A percentile compares a stretch with the other conserved stretches of the same genome.
Evolutionary conservation across 2,797 vertebrate species (phyloP).

Genomic region (Scolopax bukidnonensis): DNA sequence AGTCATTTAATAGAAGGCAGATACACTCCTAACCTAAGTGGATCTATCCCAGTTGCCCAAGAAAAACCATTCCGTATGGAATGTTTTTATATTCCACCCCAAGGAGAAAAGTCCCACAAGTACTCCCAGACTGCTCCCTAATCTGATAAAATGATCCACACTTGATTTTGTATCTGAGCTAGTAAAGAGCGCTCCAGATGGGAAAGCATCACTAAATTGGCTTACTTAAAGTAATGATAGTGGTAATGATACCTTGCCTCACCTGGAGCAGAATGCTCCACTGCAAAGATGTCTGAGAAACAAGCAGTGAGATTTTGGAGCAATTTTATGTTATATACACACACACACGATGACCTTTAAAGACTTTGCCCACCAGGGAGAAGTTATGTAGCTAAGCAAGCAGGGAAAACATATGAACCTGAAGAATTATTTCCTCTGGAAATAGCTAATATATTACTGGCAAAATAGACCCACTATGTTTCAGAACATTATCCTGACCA

Average conservation of each 20-base stretch:
- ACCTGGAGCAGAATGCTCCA: not conserved
- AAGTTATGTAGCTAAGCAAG: not conserved
- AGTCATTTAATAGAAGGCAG: not conserved
- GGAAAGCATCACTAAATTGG: not conserved
- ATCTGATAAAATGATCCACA: not conserved
- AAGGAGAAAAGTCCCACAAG: not conserved
- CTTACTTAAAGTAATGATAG: not conserved
- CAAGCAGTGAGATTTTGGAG: not conserved
- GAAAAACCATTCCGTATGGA: not conserved
- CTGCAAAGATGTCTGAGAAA: not conserved
- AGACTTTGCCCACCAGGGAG: not conserved
- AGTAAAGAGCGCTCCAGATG: not conserved
- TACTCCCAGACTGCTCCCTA: not conserved
- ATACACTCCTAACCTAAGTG: not conserved
- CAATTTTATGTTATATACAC: not conserved
- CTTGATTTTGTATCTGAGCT: not conserved
- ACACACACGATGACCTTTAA: not conserved
- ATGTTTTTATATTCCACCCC: not conserved
- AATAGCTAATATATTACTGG: not conserved
- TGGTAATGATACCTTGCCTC: slow-evolving; percentile 1
- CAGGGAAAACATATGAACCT: not conserved
- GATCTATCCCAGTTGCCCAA: not conserved
- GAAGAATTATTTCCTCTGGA: slow-evolving; percentile 1
- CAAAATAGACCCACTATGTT: not conserved
- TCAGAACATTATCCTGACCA: not conserved